Base-by-base conservation (phyloP, 1,140 invertebrate genomes). In the Sycobia sp. region DNA sequence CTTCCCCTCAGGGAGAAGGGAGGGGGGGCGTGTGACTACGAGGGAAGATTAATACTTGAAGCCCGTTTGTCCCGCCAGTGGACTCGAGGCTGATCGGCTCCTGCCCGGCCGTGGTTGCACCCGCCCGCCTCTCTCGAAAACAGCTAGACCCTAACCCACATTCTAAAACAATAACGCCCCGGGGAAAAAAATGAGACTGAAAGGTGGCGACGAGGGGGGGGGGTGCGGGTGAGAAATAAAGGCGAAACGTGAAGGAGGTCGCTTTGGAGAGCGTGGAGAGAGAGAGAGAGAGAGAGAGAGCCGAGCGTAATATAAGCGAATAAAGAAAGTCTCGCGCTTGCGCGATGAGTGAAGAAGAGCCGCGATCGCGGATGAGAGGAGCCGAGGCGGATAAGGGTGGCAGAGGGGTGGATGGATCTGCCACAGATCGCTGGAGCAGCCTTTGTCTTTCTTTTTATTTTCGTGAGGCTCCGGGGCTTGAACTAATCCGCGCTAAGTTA, bases 381-480 rank as follows among this genome's bases (percentile, higher is more conserved):
- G n/a, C n/a, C n/a, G n/a, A n/a, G n/a, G n/a, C n/a, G n/a, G n/a
- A n/a, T n/a, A n/a, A n/a, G n/a, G n/a, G n/a, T n/a, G n/a, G n/a
- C n/a, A n/a, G n/a, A n/a, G n/a, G n/a, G n/a, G n/a, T n/a, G n/a
- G n/a, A n/a, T n/a, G n/a, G n/a, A n/a, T n/a, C n/a, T n/a, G n/a
- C n/a, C n/a, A n/a, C 53, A 44, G 54, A 56, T 56, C 44, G 54
- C 44, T 44, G 32, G 44, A 44, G 44, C 54, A 25, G 27, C 55
- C n/a, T 57, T 55, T 55, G 53, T 55, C 44, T 57, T 57, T n/a
- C n/a, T n/a, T n/a, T n/a, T n/a, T n/a, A n/a, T n/a, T 57, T 47
- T 29, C 36, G 14, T 4, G 9, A n/a, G 23, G 20, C 36, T 39
- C 34, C 39, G 51, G 39, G 36, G 34, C 23, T 54, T 36, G 29